Conservation (phyloP, 2,113 vertebrate genomes). For the Cinclus cinclus region DNA sequence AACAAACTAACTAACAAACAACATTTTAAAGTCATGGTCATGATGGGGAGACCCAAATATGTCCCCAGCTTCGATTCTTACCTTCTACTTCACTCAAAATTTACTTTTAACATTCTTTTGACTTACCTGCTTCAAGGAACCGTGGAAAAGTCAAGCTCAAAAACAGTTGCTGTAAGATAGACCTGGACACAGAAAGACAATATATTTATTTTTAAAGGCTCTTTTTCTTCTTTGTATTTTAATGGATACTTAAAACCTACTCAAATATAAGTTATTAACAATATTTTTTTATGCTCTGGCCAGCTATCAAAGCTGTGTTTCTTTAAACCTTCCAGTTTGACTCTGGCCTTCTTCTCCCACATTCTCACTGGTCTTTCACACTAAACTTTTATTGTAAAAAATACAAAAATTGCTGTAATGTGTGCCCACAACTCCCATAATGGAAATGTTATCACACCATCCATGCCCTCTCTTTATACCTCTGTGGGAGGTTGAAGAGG, state of each 20-base stretch:
- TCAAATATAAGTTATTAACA: not conserved
- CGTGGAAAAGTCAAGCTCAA: conserved; percentile 87
- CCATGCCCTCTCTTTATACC: not conserved
- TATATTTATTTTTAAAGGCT: not conserved
- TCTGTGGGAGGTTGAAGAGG: not conserved
- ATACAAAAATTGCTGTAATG: not conserved
- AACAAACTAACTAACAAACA: not conserved
- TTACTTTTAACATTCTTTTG: conserved; percentile 1
- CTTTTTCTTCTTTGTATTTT: not conserved
- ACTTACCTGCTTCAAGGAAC: conserved; percentile 88
- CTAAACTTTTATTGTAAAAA: not conserved
- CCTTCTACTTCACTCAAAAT: conserved; percentile 31
- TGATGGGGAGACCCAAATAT: not conserved
- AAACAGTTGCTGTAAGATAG: conserved; percentile 91
- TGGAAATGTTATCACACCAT: not conserved
- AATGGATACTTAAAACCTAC: not conserved
- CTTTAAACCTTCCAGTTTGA: not conserved
- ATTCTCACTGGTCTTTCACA: not conserved
- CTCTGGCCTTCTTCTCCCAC: not conserved
- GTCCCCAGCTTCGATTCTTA: not conserved
- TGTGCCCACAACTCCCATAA: not conserved
- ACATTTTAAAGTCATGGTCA: not conserved
- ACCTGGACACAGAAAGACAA: conserved; percentile 78
- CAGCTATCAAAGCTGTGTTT: not conserved
- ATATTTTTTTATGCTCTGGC: not conserved